These are phyloP conservation scores for Trichomycterus rosablanca DNA, from an alignment of 2,113 vertebrate genomes.

Conservation along the genomic window DNA sequence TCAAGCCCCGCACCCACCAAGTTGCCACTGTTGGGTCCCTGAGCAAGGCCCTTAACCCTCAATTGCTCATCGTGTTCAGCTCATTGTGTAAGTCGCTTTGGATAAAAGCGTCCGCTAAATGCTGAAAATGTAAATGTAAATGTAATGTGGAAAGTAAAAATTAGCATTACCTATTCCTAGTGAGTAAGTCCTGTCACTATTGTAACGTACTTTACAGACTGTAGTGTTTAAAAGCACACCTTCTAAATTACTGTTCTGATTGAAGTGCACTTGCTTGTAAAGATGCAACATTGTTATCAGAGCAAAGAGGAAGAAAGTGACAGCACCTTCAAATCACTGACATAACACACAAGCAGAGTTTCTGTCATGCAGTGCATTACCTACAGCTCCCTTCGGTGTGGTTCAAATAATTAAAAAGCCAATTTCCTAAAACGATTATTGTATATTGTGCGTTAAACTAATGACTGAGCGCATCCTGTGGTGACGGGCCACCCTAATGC, in stretches of 20 bases:
- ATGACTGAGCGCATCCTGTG: neutral
- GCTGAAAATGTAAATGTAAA: too few relatives aligned
- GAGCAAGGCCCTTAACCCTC: too few relatives aligned
- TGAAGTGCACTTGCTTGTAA: slow-evolving; percentile 22
- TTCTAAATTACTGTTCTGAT: slow-evolving; percentile 22
- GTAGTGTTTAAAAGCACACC: slow-evolving; percentile 20
- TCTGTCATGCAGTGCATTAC: slow-evolving; percentile 28
- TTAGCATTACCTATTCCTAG: too few relatives aligned
- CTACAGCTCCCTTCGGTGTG: slow-evolving; percentile 17
- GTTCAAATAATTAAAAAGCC: slow-evolving; percentile 35
- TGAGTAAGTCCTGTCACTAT: too few relatives aligned
- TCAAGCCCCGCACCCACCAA: too few relatives aligned
- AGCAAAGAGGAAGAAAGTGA: slow-evolving; percentile 15
- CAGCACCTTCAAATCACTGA: too few relatives aligned
- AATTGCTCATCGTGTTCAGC: too few relatives aligned
- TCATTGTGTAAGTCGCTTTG: too few relatives aligned
- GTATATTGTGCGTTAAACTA: slow-evolving; percentile 18
- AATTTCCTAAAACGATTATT: slow-evolving; percentile 34
- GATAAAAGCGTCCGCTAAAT: too few relatives aligned
- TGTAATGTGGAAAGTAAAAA: too few relatives aligned
- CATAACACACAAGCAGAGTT: slow-evolving; percentile 35
- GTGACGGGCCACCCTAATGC: slow-evolving; percentile 15
- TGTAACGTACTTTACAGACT: too few relatives aligned
- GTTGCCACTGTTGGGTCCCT: too few relatives aligned
- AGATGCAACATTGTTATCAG: neutral